Percentiles rank a stretch among this genome's conserved stretches.
These are phyloP conservation scores for Tamandua tetradactyla DNA, from an alignment of 2,797 vertebrate genomes.

Conservation along the genomic window DNA sequence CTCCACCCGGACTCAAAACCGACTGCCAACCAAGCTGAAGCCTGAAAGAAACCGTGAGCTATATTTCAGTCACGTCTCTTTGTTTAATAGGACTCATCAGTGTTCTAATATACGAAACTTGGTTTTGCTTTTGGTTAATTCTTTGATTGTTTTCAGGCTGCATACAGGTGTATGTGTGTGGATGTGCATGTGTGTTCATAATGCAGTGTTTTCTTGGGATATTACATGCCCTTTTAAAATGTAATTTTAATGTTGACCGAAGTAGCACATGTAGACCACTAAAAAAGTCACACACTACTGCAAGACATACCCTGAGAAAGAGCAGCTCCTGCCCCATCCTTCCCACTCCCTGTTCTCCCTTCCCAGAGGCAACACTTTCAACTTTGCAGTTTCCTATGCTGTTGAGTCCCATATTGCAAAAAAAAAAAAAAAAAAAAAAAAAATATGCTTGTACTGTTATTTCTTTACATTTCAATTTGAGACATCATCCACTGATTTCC, in stretches of 20 bases:
- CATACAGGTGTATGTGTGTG: background rate
- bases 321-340: background rate
- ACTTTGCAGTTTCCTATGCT: background rate
- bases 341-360: background rate
- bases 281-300: background rate
- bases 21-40: background rate
- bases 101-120: accelerated
- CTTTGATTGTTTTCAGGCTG: background rate
- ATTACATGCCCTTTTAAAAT: background rate
- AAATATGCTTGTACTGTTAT: accelerated
- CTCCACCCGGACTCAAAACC: background rate
- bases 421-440: accelerated
- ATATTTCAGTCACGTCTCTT: accelerated
- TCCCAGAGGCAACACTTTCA: too few relatives aligned
- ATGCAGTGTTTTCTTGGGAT: background rate
- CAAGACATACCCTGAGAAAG: too few relatives aligned
- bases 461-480: background rate
- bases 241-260: background rate
- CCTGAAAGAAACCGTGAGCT: background rate
- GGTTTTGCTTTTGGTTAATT: background rate
- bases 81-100: accelerated
- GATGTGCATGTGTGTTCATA: accelerated
- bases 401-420: background rate
- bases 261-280: background rate
- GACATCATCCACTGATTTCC: background rate